phyloP scores from a whole-genome alignment of 2,797 vertebrate species.

The Simalia tracyae region DNA sequence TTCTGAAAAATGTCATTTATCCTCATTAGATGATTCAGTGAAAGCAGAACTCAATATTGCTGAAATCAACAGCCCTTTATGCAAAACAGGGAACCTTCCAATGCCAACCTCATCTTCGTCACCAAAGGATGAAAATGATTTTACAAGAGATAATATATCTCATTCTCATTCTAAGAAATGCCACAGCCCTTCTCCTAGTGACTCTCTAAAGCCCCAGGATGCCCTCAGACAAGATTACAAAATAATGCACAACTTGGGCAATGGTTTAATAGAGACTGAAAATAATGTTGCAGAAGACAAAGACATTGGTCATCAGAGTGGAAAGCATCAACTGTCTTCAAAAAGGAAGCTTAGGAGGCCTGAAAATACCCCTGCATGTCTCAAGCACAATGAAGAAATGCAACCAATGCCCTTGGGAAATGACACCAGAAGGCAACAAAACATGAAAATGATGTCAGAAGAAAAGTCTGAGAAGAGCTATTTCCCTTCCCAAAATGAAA shows the following conservation, averaged over 20 bases:
- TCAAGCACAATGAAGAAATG: conserved; percentile 19
- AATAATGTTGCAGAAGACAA: not conserved
- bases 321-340: not conserved
- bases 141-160: conserved; percentile 8
- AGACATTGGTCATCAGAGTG: not conserved
- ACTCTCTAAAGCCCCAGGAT: not conserved
- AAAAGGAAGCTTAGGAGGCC: conserved; percentile 14
- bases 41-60: not conserved
- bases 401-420: not conserved
- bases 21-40: not conserved
- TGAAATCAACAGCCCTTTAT: conserved; percentile 10
- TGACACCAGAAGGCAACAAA: conserved; percentile 10
- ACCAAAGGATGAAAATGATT: conserved; percentile 26
- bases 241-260: fast-evolving
- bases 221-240: not conserved
- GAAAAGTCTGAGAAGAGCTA: not conserved
- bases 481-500: conserved; percentile 12
- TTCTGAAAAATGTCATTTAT: not conserved
- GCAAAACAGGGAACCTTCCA: not conserved
- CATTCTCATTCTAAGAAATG: not conserved
- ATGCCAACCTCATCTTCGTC: not conserved
- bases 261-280: not conserved
- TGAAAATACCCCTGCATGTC: not conserved
- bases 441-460: not conserved
- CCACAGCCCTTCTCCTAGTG: not conserved